Evolutionary conservation across 2,888 invertebrate species (phyloP).

Genomic region (Mechanitis mazaeus): DNA sequence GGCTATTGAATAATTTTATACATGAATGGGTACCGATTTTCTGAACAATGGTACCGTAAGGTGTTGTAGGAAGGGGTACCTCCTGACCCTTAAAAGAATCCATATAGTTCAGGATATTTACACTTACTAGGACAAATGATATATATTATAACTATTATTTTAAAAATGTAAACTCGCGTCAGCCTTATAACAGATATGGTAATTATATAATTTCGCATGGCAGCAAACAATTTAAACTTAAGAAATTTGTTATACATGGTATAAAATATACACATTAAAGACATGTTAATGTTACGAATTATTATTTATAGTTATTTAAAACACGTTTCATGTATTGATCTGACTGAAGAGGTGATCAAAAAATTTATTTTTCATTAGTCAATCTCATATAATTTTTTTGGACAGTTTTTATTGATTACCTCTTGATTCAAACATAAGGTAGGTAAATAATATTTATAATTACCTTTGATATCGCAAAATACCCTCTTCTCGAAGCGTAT

Average conservation of each 20-base stretch:
- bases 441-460: slow-evolving; percentile 18
- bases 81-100: slow-evolving; percentile 13
- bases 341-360: background rate
- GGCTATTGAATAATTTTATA: slow-evolving; percentile 11
- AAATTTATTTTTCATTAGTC: background rate
- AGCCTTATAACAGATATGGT: background rate
- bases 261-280: background rate
- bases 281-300: background rate
- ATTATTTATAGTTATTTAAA: background rate
- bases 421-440: background rate
- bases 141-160: no score
- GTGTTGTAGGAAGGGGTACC: slow-evolving; percentile 15
- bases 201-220: background rate
- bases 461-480: slow-evolving; percentile 78
- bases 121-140: no score
- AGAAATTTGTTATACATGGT: background rate
- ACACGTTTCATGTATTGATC: background rate
- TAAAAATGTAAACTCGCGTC: background rate
- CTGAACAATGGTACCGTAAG: slow-evolving; percentile 12
- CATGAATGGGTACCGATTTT: slow-evolving; percentile 9
- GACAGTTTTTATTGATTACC: background rate
- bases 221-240: background rate
- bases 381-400: background rate
- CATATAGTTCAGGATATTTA: background rate
- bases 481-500: slow-evolving; percentile 79